Evolutionary conservation across 2,113 vertebrate species (phyloP), one percentile per base, ranked within the genome.

Genomic region (Mormoops blainvillei): DNA sequence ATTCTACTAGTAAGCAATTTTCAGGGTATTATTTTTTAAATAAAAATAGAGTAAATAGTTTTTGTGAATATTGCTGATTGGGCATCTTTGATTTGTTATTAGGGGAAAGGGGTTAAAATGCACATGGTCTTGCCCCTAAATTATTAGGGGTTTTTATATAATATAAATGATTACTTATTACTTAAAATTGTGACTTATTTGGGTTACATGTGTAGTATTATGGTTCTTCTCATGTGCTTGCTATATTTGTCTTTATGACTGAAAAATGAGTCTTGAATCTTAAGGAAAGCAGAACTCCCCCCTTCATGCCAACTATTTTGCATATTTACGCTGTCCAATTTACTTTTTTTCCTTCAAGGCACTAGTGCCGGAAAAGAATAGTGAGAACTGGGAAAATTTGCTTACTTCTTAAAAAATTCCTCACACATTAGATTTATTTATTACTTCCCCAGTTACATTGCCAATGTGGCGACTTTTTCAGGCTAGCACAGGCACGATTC

Each of bases 141-240:
- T 96, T 82, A 96, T 26, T 95, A 76, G 22, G 5, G 20, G 95
- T 96, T 83, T 96, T 96, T 92, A 96, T 82, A 86, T 95, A 86
- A 43, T 0, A 3, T 92, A 96, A 93, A 94, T 97, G 18, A 92
- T 96, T 74, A 95, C 3, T 81, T 97, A 74, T 58, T 96, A 76
- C 56, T 96, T 97, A 96, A 94, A 96, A 61, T 70, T 81, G 80
- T 97, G 93, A 83, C 81, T 94, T 98, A 97, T 61, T 97, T 97
- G 89, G 87, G 88, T 61, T 95, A 80, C 54, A 93, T 94, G 68
- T 50, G 84, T 71, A 74, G 2, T 88, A 81, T 7, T 9, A 92
- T 52, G 38, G 20, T 93, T 94, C 43, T 97, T 95, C 67, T 97
- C 56, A 24, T 56, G 48, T 68, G 43, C 41, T 92, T 87, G 93